phyloP scores from a whole-genome alignment of 2,113 vertebrate genomes.

The Pteruthius melanotis region DNA sequence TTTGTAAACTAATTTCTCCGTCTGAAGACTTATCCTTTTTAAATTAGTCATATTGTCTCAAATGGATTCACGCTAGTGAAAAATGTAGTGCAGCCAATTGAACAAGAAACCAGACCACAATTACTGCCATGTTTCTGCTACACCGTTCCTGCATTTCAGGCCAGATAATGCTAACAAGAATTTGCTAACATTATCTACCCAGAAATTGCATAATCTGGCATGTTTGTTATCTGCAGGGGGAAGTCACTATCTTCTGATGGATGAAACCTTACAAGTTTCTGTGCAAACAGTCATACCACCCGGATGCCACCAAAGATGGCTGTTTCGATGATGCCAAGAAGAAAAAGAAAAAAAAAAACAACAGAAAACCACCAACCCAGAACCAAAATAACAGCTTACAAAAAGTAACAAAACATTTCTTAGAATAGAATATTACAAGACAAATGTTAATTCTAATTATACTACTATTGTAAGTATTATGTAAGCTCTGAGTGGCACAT shows the following conservation, averaged over 20 bases:
- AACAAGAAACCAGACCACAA: background rate
- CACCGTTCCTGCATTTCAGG: background rate
- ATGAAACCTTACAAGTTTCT: constrained; percentile 71
- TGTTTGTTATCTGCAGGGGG: constrained; percentile 43
- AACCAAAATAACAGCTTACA: background rate
- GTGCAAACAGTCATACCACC: constrained; percentile 59
- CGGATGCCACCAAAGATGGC: constrained; percentile 63
- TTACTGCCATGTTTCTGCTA: background rate
- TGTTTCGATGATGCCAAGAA: constrained; percentile 59
- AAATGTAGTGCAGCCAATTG: background rate
- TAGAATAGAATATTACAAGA: background rate
- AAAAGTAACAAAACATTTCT: background rate
- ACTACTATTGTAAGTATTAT: background rate
- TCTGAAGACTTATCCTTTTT: background rate
- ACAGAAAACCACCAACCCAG: background rate
- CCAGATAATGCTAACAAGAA: background rate
- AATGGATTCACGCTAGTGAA: background rate
- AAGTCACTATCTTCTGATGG: constrained; percentile 73
- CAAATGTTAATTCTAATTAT: background rate
- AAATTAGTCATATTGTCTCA: background rate
- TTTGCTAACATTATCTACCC: background rate
- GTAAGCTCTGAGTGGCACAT: rapidly evolving
- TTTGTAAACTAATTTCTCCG: background rate
- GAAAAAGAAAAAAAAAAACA: background rate
- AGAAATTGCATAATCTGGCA: constrained; percentile 1